Conservation (phyloP, 53 echinoderm and acorn worm species). For the Zoroaster sp. region DNA sequence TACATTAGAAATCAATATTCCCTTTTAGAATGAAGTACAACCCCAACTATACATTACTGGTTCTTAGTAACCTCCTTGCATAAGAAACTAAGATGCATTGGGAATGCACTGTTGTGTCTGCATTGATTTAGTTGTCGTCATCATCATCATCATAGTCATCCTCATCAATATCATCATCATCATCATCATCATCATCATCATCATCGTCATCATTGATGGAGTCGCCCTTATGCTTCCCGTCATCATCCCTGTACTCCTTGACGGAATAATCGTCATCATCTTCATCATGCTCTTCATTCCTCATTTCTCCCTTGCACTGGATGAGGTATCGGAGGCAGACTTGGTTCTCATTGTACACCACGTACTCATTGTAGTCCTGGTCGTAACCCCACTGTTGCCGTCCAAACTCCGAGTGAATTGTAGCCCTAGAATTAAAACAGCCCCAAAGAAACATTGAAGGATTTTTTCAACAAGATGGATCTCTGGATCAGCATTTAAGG, state of each 20-base stretch:
- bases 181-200: neutral
- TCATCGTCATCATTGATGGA: neutral
- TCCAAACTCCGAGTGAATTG: slow-evolving; percentile 69
- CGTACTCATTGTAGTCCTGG: slow-evolving; percentile 74
- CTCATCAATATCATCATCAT: neutral
- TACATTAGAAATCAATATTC: too few relatives aligned
- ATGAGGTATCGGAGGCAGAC: slow-evolving; percentile 84
- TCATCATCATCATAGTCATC: neutral
- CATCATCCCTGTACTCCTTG: neutral
- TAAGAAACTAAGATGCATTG: too few relatives aligned
- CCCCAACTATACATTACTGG: too few relatives aligned
- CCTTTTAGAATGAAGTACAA: too few relatives aligned
- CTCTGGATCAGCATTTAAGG: too few relatives aligned
- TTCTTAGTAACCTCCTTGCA: too few relatives aligned
- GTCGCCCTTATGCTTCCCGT: neutral
- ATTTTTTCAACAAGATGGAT: too few relatives aligned
- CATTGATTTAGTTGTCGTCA: too few relatives aligned
- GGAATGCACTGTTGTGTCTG: too few relatives aligned
- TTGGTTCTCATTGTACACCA: slow-evolving; percentile 80
- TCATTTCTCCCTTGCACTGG: slow-evolving; percentile 54
- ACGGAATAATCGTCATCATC: slow-evolving; percentile 1
- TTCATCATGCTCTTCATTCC: neutral
- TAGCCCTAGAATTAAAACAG: slow-evolving; percentile 53
- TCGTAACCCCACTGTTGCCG: neutral
- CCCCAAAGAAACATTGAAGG: too few relatives aligned